phyloP scores from a whole-genome alignment of 2,888 invertebrate species.

The Plebejus melissa region DNA sequence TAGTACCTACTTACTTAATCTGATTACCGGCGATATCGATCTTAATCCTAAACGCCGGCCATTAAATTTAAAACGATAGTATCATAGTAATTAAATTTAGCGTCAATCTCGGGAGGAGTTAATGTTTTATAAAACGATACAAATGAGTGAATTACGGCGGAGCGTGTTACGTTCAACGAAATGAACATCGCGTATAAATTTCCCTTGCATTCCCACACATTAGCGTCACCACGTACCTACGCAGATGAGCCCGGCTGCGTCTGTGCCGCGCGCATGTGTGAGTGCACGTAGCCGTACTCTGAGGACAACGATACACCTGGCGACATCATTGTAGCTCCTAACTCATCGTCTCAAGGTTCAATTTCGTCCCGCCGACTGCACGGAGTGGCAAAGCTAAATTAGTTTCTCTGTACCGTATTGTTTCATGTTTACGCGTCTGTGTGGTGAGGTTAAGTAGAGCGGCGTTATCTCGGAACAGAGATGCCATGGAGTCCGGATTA shows the following conservation, averaged over 20 bases:
- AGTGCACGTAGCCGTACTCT: slow-evolving; percentile 55
- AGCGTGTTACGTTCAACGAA: slow-evolving; percentile 53
- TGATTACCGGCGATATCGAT: slow-evolving; percentile 11
- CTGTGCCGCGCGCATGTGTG: slow-evolving; percentile 46
- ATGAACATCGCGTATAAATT: slow-evolving; percentile 73
- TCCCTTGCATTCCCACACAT: slow-evolving; percentile 73
- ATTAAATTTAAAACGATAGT: slow-evolving; percentile 41
- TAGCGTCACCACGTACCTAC: slow-evolving; percentile 52
- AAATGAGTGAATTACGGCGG: slow-evolving; percentile 68
- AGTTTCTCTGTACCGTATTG: slow-evolving; percentile 76
- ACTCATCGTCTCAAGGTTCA: slow-evolving; percentile 41
- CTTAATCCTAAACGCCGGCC: slow-evolving; percentile 17
- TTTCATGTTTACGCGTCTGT: slow-evolving; percentile 77
- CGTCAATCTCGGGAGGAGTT: slow-evolving; percentile 58
- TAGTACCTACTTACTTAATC: not conserved
- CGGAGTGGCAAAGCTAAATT: slow-evolving; percentile 52
- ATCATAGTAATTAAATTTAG: slow-evolving; percentile 52
- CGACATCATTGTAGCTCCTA: slow-evolving; percentile 43
- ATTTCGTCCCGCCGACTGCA: slow-evolving; percentile 37
- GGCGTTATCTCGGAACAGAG: slow-evolving; percentile 75
- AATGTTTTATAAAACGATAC: slow-evolving; percentile 68
- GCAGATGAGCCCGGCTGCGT: slow-evolving; percentile 44
- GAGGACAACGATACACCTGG: slow-evolving; percentile 35
- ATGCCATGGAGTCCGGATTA: slow-evolving; percentile 69
- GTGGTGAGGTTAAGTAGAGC: slow-evolving; percentile 79